These are phyloP conservation scores for Byasa hedistus DNA, from an alignment of 2,888 invertebrate genomes.

Conservation along the genomic window DNA sequence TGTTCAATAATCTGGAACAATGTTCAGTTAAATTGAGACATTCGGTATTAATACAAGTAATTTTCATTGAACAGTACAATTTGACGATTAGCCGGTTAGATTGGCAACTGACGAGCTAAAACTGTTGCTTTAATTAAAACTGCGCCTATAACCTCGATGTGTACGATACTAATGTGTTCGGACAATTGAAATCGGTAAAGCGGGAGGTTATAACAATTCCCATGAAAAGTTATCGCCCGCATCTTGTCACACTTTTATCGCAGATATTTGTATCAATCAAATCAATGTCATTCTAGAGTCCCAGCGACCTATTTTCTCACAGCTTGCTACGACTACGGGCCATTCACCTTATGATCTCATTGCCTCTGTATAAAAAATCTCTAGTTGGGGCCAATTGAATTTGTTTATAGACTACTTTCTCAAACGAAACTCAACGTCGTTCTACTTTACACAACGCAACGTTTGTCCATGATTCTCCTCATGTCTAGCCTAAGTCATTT, in stretches of 20 bases:
- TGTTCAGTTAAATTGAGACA: not conserved
- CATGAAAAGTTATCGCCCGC: conserved; percentile 21
- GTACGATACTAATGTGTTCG: conserved; percentile 4
- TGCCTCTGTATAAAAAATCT: conserved; percentile 71
- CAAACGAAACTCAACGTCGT: conserved; percentile 56
- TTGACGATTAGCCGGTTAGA: conserved; percentile 4
- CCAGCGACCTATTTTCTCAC: conserved; percentile 63
- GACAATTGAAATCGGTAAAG: conserved; percentile 16
- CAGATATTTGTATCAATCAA: conserved; percentile 37
- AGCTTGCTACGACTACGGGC: conserved; percentile 52
- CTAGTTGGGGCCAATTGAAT: conserved; percentile 73
- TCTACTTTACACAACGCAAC: conserved; percentile 47
- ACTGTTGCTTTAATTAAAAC: conserved; percentile 22
- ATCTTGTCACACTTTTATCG: conserved; percentile 19
- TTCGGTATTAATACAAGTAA: conserved; percentile 1
- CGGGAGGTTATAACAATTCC: conserved; percentile 22
- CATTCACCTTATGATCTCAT: conserved; percentile 77
- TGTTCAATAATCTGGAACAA: conserved; percentile 2
- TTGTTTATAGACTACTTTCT: conserved; percentile 71
- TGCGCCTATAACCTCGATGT: conserved; percentile 26
- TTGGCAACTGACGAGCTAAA: conserved; percentile 14
- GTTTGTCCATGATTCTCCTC: conserved; percentile 9
- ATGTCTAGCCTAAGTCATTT: conserved; percentile 4
- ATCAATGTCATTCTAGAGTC: conserved; percentile 68
- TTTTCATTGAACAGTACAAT: conserved; percentile 4